A percentile compares a stretch with the other conserved stretches of the same genome.
These are phyloP conservation scores for Stenodema calcarata DNA, from an alignment of 2,888 invertebrate genomes.

Conservation along the genomic window DNA sequence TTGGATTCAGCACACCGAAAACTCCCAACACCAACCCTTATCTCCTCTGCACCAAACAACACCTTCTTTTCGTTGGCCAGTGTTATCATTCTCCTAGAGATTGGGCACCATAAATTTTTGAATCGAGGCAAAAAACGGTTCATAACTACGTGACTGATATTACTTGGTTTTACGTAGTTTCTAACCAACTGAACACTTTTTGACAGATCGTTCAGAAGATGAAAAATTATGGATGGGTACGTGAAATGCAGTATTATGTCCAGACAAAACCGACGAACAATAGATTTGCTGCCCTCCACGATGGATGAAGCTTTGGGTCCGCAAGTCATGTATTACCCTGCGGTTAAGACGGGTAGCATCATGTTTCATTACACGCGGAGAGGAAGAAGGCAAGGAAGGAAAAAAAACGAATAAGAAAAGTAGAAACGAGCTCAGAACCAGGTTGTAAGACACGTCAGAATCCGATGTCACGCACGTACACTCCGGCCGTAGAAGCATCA, in stretches of 20 bases:
- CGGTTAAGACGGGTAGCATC: not conserved
- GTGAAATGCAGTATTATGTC: not conserved
- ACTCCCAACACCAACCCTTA: too few species aligned
- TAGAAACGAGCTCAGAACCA: constrained; percentile 18
- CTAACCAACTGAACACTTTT: too few species aligned
- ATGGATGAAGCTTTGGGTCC: not conserved
- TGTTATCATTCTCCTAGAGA: too few species aligned
- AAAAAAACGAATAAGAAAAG: not conserved
- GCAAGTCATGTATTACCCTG: not conserved
- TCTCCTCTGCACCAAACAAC: too few species aligned
- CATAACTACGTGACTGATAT: too few species aligned
- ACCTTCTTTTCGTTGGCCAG: too few species aligned
- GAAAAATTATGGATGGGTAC: not conserved
- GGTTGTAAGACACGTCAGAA: constrained; percentile 34
- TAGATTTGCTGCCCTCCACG: not conserved
- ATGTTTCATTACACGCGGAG: not conserved
- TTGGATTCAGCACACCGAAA: too few species aligned
- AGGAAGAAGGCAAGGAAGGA: not conserved
- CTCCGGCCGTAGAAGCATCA: not conserved
- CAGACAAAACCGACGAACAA: not conserved
- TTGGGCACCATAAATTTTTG: too few species aligned
- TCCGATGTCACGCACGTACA: constrained; percentile 39
- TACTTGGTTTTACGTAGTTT: too few species aligned
- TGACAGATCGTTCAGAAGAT: too few species aligned
- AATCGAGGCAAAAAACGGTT: too few species aligned